Conservation (phyloP, 2,113 vertebrate genomes). For the Xiphias gladius region DNA sequence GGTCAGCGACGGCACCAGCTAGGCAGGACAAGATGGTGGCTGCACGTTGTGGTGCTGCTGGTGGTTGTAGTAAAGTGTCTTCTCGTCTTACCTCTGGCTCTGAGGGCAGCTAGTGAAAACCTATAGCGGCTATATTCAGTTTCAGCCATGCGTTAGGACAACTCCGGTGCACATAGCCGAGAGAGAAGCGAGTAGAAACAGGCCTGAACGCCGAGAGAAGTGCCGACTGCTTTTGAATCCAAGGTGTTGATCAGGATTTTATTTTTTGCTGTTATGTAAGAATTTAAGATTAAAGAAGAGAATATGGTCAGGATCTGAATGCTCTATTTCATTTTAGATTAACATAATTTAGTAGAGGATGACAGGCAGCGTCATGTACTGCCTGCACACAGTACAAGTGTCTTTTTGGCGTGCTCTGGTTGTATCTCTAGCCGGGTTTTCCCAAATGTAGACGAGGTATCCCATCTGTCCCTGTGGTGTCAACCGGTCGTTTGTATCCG, state of each 20-base stretch:
- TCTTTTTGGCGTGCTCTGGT: slow-evolving; percentile 25
- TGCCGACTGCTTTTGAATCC: not conserved
- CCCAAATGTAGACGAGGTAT: not conserved
- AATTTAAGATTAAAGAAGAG: not conserved
- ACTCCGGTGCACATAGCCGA: too few relatives aligned
- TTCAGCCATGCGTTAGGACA: slow-evolving; percentile 35
- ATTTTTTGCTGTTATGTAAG: too few relatives aligned
- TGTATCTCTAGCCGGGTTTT: slow-evolving; percentile 6
- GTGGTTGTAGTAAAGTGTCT: slow-evolving; percentile 38
- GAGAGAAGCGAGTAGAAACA: slow-evolving; percentile 4
- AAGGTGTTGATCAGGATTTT: too few relatives aligned
- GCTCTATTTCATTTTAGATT: slow-evolving; percentile 6
- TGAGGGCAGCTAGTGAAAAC: slow-evolving; percentile 44
- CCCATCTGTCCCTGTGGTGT: slow-evolving; percentile 60
- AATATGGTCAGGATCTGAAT: not conserved
- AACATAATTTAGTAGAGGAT: not conserved
- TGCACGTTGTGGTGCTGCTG: slow-evolving; percentile 32
- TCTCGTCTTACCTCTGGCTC: slow-evolving; percentile 64
- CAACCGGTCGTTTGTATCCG: not conserved
- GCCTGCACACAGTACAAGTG: slow-evolving; percentile 9
- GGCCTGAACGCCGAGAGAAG: not conserved
- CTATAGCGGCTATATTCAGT: slow-evolving; percentile 51
- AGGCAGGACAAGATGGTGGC: not conserved
- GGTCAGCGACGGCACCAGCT: not conserved
- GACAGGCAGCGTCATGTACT: not conserved